Conservation (phyloP, 2,797 vertebrate species). For the Sorex maritimensis region DNA sequence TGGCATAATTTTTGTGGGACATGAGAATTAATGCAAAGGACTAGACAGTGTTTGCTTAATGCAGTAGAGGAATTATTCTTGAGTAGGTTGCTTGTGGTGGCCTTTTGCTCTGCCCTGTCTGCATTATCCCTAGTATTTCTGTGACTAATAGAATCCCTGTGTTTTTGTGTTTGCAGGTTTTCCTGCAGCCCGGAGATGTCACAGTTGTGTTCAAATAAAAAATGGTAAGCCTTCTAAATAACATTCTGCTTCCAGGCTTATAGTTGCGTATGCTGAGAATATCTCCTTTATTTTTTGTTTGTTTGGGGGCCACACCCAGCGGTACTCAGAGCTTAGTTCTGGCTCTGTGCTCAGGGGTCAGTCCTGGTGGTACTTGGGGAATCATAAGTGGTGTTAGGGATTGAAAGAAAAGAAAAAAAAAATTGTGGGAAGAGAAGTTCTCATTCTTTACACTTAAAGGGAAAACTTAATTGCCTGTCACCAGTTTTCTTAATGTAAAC, state of each 20-base stretch:
- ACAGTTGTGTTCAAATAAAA: slow-evolving; percentile 99
- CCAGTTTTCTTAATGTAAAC: slow-evolving; percentile 46
- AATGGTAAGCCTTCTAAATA: slow-evolving; percentile 92
- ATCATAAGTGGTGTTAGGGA: too few relatives aligned
- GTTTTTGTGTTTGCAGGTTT: slow-evolving; percentile 93
- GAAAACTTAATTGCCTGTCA: slow-evolving; percentile 7
- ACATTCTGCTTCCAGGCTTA: slow-evolving; percentile 52
- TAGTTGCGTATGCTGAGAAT: slow-evolving; percentile 43
- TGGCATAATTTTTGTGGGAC: not conserved
- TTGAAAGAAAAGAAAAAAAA: slow-evolving; percentile 11
- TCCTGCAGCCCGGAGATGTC: slow-evolving; percentile 97
- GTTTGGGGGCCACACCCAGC: too few relatives aligned
- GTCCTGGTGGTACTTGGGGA: too few relatives aligned
- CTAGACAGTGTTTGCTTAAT: not conserved
- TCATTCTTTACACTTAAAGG: not conserved
- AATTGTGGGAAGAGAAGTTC: not conserved
- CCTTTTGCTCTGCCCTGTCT: not conserved
- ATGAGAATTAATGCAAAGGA: slow-evolving; percentile 19
- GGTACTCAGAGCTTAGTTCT: too few relatives aligned
- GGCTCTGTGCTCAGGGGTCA: too few relatives aligned
- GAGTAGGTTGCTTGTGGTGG: not conserved
- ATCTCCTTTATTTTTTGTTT: slow-evolving; percentile 3
- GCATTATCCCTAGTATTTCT: not conserved
- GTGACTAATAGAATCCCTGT: slow-evolving; percentile 73
- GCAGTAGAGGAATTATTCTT: slow-evolving; percentile 34